Base-by-base conservation (phyloP, 2,797 vertebrate genomes). In the Helostoma temminkii region DNA sequence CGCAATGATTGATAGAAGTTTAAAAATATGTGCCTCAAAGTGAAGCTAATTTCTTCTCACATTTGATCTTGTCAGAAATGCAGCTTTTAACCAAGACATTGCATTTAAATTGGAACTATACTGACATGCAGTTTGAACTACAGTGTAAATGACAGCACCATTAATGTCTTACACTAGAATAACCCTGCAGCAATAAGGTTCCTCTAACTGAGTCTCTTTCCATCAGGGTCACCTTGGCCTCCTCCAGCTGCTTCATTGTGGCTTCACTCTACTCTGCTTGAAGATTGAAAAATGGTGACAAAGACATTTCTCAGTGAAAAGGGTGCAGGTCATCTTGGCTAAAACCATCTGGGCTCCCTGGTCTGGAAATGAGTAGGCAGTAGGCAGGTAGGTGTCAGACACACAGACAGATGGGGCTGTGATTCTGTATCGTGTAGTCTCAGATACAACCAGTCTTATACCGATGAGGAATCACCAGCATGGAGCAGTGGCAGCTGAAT, bases 311-410 rank as follows among this genome's bases (percentile, higher is more conserved):
- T 48, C 45, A 53, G 45, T 75, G 60, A 81, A 48, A 57, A 61
- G 21, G 32, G 34, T 1, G 6, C 9, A 12, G 70, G 50, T 68
- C 71, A 67, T 75, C 48, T 49, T 60, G 69, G 68, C 72, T 30
- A 30, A 42, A 28, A 37, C 59, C 59, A 65, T 71, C 55, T 59
- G 64, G 45, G 49, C 32, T 58, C 54, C 18, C 52, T 25, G 54
- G 30, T 66, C 67, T 73, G 70, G 58, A 75, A 82, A 77, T 56
- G 54, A 61, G 28, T n/a, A 15, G 25, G 54, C 42, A 43, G n/a
- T n/a, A n/a, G n/a, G n/a, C n/a, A n/a, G n/a, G n/a, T n/a, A 2
- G 16, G 32, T 50, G 81, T 76, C 69, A 64, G 65, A 71, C 58
- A 67, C 62, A 70, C 47, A 32, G 79, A 80, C 39, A 54, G 74